Percentiles rank a stretch among this genome's conserved stretches.
phyloP scores from a whole-genome alignment of 2,888 invertebrate species.

The Dryadula phaetusa region DNA sequence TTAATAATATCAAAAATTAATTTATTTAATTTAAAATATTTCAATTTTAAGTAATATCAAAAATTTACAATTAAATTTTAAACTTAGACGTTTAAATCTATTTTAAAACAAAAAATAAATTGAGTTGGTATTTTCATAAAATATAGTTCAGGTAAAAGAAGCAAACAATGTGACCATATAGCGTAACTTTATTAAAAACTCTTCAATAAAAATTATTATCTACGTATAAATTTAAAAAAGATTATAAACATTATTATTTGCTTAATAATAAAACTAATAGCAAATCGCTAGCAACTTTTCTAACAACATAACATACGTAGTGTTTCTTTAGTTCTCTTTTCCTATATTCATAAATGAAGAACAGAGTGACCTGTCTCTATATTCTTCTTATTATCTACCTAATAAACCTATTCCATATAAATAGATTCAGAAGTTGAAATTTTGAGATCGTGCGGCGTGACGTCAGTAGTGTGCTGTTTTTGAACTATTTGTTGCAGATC shows the following conservation, averaged over 20 bases:
- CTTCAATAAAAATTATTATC: constrained; percentile 8
- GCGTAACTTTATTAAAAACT: constrained; percentile 7
- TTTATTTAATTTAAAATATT: too few relatives aligned
- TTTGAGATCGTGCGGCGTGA: constrained; percentile 55
- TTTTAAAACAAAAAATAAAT: too few relatives aligned
- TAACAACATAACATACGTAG: neutral
- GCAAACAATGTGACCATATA: neutral
- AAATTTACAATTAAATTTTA: too few relatives aligned
- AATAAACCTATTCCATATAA: constrained; percentile 48
- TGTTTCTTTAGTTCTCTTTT: neutral
- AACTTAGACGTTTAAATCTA: too few relatives aligned
- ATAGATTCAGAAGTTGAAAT: constrained; percentile 52
- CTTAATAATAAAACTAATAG: neutral
- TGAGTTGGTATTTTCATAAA: too few relatives aligned
- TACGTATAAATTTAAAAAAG: neutral
- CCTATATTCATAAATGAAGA: neutral
- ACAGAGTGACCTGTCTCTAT: neutral
- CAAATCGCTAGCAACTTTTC: neutral
- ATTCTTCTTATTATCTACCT: neutral
- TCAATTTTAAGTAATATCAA: too few relatives aligned
- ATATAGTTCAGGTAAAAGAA: neutral
- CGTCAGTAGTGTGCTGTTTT: constrained; percentile 50
- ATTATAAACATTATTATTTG: neutral
- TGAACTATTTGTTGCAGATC: constrained; percentile 78
- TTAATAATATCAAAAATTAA: too few relatives aligned